Conservation (phyloP, 2,797 vertebrate species). For the Acrossocheilus wenchowensis region DNA sequence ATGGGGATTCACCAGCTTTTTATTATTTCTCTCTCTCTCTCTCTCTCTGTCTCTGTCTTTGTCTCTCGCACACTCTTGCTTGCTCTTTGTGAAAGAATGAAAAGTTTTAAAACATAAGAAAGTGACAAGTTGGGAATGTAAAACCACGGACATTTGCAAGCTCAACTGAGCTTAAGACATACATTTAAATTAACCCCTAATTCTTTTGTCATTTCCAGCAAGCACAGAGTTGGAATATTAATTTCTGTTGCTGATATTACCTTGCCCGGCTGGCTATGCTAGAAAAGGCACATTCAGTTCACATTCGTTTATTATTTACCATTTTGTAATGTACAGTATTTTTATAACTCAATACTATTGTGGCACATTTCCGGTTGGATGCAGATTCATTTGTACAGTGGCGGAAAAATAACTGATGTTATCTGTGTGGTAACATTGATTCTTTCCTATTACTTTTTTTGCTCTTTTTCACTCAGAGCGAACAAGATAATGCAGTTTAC, state of each 20-base stretch:
- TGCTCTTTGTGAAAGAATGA: constrained; percentile 57
- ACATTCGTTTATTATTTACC: constrained; percentile 58
- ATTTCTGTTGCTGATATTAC: constrained; percentile 58
- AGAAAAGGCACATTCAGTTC: constrained; percentile 54
- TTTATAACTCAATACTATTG: constrained; percentile 32
- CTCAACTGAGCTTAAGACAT: constrained; percentile 51
- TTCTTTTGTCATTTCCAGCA: constrained; percentile 52
- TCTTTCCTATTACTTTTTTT: constrained; percentile 40
- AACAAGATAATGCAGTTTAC: constrained; percentile 36
- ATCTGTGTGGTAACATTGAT: constrained; percentile 40
- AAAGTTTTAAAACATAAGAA: constrained; percentile 62
- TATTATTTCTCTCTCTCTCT: constrained; percentile 57
- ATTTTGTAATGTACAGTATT: constrained; percentile 49
- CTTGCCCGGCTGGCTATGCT: constrained; percentile 44
- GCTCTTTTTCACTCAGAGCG: constrained; percentile 28
- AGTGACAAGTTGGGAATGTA: constrained; percentile 55
- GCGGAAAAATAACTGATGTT: constrained; percentile 46
- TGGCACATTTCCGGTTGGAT: constrained; percentile 55
- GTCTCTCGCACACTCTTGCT: constrained; percentile 15
- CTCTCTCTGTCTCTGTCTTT: constrained; percentile 25
- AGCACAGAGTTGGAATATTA: constrained; percentile 58
- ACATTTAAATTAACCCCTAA: constrained; percentile 61
- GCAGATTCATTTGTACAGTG: constrained; percentile 51
- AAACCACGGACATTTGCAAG: constrained; percentile 50
- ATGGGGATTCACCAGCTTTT: constrained; percentile 80